These are phyloP conservation scores for Todus mexicanus DNA, from an alignment of 2,797 vertebrate species.

Conservation along the genomic window DNA sequence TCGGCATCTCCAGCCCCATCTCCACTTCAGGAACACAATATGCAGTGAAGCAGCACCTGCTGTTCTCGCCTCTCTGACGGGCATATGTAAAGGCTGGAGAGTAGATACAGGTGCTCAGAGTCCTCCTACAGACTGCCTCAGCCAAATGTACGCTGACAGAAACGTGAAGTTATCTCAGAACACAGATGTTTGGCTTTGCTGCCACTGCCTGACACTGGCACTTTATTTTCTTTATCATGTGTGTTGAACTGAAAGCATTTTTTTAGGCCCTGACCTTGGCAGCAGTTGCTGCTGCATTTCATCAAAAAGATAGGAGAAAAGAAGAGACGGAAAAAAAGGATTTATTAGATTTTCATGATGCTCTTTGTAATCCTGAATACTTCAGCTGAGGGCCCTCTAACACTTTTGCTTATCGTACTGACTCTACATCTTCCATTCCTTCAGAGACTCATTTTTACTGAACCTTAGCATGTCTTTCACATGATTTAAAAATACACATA, in stretches of 20 bases:
- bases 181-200: constrained; percentile 31
- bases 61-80: background rate
- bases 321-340: background rate
- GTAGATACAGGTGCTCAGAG: constrained; percentile 34
- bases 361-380: background rate
- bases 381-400: background rate
- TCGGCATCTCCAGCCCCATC: background rate
- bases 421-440: background rate
- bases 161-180: constrained; percentile 28
- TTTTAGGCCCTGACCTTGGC: constrained; percentile 49
- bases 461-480: background rate
- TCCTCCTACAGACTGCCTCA: background rate
- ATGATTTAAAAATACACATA: background rate
- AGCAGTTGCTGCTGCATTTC: constrained; percentile 25
- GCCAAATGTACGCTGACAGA: constrained; percentile 17
- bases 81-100: background rate
- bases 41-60: constrained; percentile 8
- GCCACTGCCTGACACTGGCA: background rate
- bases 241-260: constrained; percentile 24
- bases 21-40: background rate
- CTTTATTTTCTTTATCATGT: constrained; percentile 26
- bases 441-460: background rate
- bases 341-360: constrained; percentile 24
- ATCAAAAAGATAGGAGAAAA: constrained; percentile 16
- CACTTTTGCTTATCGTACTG: background rate